Percentiles rank a stretch among this genome's conserved stretches.
phyloP scores from a whole-genome alignment of 2,888 invertebrate genomes.

The Lepas anatifera region DNA sequence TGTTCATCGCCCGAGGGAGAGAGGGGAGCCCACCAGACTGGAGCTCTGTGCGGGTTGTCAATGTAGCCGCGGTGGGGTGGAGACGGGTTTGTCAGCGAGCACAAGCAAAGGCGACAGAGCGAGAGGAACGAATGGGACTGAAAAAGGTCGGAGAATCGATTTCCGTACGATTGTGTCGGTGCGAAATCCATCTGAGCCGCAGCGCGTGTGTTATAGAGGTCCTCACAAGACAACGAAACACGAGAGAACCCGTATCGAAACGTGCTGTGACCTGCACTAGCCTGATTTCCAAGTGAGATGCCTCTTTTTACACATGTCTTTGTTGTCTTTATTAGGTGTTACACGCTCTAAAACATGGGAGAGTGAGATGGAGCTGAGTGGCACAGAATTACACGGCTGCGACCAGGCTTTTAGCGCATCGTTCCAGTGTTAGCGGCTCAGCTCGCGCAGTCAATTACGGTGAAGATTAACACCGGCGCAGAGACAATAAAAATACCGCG shows the following conservation, averaged over 20 bases:
- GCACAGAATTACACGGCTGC: not conserved
- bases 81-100: not conserved
- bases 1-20: not conserved
- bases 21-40: not conserved
- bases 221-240: no score
- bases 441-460: slow-evolving; percentile 4
- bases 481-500: slow-evolving; percentile 1
- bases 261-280: no score
- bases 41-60: no score
- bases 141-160: no score
- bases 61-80: no score
- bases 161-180: no score
- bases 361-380: not conserved
- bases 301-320: not conserved
- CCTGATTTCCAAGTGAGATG: not conserved
- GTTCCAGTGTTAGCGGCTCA: no score
- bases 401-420: not conserved
- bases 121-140: no score
- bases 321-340: not conserved
- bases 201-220: not conserved
- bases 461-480: not conserved
- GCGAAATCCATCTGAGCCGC: not conserved
- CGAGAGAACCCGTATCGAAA: no score
- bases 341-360: not conserved
- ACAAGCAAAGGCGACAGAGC: no score